A percentile compares a stretch with the other conserved stretches of the same genome.
Evolutionary conservation across 1,140 invertebrate species (phyloP).

Genomic region (Drosophila erecta): DNA sequence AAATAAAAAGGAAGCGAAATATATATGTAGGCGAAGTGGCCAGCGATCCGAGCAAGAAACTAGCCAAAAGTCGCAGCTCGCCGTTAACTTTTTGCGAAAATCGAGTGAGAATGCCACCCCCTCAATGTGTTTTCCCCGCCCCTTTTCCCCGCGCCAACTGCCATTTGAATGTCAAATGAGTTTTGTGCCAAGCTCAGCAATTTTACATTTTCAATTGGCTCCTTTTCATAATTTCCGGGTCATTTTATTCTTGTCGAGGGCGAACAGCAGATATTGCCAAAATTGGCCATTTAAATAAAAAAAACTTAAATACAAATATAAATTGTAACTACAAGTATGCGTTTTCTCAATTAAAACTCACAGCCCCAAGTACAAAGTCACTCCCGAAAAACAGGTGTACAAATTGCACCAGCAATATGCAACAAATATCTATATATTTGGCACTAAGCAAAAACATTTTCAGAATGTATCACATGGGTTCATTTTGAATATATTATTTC

Average conservation of each 20-base stretch:
- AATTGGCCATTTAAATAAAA: slow-evolving; percentile 6
- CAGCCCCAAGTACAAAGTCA: too few species aligned
- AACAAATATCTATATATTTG: not conserved
- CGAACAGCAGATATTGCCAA: not conserved
- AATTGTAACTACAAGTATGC: too few species aligned
- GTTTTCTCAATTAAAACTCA: too few species aligned
- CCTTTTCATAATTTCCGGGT: slow-evolving; percentile 64
- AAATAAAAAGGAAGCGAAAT: slow-evolving; percentile 1
- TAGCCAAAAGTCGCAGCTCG: slow-evolving; percentile 14
- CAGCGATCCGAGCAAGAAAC: slow-evolving; percentile 14
- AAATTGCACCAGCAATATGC: too few species aligned
- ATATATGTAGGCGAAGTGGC: slow-evolving; percentile 7
- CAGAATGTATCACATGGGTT: too few species aligned
- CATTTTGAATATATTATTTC: not conserved
- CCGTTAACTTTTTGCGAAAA: slow-evolving; percentile 33
- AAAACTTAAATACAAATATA: too few species aligned
- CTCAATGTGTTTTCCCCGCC: not conserved
- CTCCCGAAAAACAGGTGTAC: too few species aligned
- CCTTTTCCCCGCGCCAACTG: slow-evolving; percentile 2
- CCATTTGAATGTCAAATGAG: slow-evolving; percentile 70
- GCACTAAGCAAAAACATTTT: not conserved
- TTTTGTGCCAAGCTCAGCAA: slow-evolving; percentile 73
- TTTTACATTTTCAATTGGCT: slow-evolving; percentile 71
- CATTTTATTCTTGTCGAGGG: slow-evolving; percentile 2
- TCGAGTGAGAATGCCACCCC: slow-evolving; percentile 26